These are phyloP conservation scores for Rhagophthalmus giganteus DNA, from an alignment of 2,888 invertebrate genomes.

Conservation along the genomic window DNA sequence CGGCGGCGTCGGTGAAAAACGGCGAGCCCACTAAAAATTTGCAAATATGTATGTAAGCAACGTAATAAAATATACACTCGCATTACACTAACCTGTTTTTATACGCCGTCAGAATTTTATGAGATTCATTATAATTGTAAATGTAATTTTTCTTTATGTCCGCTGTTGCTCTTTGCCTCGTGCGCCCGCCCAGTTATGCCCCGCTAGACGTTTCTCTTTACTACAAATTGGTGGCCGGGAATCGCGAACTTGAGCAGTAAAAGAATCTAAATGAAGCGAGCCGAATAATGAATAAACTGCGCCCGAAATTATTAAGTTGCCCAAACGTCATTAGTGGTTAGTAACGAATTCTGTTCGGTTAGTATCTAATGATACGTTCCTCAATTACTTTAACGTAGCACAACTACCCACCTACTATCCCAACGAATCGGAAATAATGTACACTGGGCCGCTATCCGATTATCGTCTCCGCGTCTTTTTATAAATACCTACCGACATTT, in stretches of 20 bases:
- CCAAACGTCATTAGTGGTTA: too few species aligned
- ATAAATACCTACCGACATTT: too few species aligned
- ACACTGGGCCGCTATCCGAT: too few species aligned
- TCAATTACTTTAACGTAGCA: too few species aligned
- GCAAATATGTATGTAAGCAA: slow-evolving; percentile 25
- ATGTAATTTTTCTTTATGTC: slow-evolving; percentile 30
- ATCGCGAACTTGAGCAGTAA: neutral
- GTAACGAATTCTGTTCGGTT: too few species aligned
- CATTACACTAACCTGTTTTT: slow-evolving; percentile 31
- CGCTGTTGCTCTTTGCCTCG: slow-evolving; percentile 19
- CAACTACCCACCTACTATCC: too few species aligned
- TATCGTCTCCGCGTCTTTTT: too few species aligned
- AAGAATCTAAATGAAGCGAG: neutral
- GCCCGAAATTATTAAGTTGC: too few species aligned
- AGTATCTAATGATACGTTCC: too few species aligned
- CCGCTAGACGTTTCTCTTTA: neutral
- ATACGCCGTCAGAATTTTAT: slow-evolving; percentile 30
- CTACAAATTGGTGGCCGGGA: neutral
- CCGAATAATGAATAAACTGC: too few species aligned
- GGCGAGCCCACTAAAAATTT: slow-evolving; percentile 21
- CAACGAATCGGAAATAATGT: too few species aligned
- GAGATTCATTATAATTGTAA: slow-evolving; percentile 32
- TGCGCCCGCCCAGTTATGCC: neutral
- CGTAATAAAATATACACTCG: slow-evolving; percentile 30
- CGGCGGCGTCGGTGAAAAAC: slow-evolving; percentile 11